Base-by-base conservation (phyloP, 1,140 invertebrate genomes). In the Drosophila insularis region DNA sequence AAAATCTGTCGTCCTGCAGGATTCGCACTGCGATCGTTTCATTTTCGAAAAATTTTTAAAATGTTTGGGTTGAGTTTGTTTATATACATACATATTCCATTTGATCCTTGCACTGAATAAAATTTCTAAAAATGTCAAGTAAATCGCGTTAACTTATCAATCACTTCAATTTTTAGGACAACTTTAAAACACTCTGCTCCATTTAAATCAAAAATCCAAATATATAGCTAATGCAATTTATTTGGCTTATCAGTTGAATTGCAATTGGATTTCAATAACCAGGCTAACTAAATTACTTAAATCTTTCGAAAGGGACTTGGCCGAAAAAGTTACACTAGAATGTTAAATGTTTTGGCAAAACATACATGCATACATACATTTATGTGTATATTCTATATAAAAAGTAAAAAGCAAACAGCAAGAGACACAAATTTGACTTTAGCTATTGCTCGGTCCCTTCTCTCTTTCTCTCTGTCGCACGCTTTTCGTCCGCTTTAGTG, bases 231-330 rank as follows among this genome's bases (percentile, higher is more conserved):
- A 46, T 46, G 43, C 43, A 46, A 46, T 43, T 43, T 10, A 31
- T 56, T 32, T 37, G 31, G 59, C 73, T 75, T 75, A 75, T 75
- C 73, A 73, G 40, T 63, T 63, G n/a, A 76, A 76, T 53, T 60
- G 65, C 72, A 76, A 75, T 76, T 60, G 74, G 32, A 76, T 76
- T 76, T 69, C 60, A 77, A 77, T 77, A 64, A 74, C 61, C 14
- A 64, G 67, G 64, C 77, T 77, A 77, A 77, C 77, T 76, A 59
- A 76, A 75, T 75, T 75, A 53, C 64, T 65, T 27, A 75, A 75
- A 68, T 74, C 50, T 59, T 31, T 39, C 19, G 43, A 1, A 8
- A 50, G 43, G 43, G n/a, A 21, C 17, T 21, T 50, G 17, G 43
- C 17, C 43, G 2, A 50, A 50, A 50, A 23, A 40, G 64, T 11